Percentiles rank a stretch among this genome's conserved stretches.
Evolutionary conservation across 2,888 invertebrate genomes (phyloP).

Genomic region (Drosophila basisetae): DNA sequence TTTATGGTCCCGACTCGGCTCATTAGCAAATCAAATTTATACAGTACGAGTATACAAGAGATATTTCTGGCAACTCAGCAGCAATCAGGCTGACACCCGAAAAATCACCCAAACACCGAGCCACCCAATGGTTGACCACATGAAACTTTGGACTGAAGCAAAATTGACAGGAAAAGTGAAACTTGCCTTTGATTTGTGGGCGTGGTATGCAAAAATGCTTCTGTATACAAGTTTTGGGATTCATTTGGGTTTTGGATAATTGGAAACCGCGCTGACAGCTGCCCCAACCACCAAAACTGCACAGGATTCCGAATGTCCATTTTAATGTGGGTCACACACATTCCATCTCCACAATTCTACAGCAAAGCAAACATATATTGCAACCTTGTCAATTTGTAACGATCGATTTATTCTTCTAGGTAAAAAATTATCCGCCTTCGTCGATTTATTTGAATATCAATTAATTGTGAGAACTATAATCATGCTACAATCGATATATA

Average conservation of each 20-base stretch:
- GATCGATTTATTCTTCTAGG: background rate
- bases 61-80: slow-evolving; percentile 33
- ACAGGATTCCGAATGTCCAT: slow-evolving; percentile 20
- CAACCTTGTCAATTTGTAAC: slow-evolving; percentile 19
- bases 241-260: slow-evolving; percentile 59
- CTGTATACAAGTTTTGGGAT: slow-evolving; percentile 47
- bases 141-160: slow-evolving; percentile 50
- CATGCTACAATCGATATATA: background rate
- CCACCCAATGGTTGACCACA: slow-evolving; percentile 61
- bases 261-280: slow-evolving; percentile 68
- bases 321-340: slow-evolving; percentile 22
- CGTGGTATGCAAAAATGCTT: slow-evolving; percentile 47
- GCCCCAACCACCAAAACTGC: slow-evolving; percentile 22
- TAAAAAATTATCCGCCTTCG: slow-evolving; percentile 25
- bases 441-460: slow-evolving; percentile 18
- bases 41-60: slow-evolving; percentile 45
- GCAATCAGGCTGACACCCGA: slow-evolving; percentile 14
- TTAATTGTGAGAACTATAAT: slow-evolving; percentile 20
- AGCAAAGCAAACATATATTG: slow-evolving; percentile 28
- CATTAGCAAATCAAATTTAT: slow-evolving; percentile 79
- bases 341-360: slow-evolving; percentile 13
- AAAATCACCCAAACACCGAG: background rate
- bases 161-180: slow-evolving; percentile 65
- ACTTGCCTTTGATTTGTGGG: slow-evolving; percentile 65
- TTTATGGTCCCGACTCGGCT: slow-evolving; percentile 59